These are phyloP conservation scores for Pristionchus maxplancki DNA, from an alignment of 2,888 invertebrate genomes.

Conservation along the genomic window DNA sequence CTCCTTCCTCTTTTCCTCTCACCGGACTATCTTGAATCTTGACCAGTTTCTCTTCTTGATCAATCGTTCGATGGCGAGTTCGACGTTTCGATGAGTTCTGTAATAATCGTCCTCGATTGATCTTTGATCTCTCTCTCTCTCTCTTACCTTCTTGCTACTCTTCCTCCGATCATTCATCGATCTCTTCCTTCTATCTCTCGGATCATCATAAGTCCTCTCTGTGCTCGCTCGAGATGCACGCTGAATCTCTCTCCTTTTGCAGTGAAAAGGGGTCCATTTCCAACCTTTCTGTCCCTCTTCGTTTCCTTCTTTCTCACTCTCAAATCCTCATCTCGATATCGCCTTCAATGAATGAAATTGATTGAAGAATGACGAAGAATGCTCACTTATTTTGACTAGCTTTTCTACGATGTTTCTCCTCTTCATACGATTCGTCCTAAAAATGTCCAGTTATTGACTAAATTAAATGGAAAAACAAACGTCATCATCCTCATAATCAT, in stretches of 20 bases:
- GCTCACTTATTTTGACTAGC: not conserved
- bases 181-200: not conserved
- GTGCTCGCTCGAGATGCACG: not conserved
- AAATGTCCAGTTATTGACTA: not conserved
- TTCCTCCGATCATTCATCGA: not conserved
- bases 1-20: not conserved
- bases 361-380: not conserved
- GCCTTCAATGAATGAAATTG: not conserved
- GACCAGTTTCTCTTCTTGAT: not conserved
- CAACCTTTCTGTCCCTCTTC: not conserved
- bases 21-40: not conserved
- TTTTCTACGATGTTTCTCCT: not conserved
- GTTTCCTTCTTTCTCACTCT: not conserved
- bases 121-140: not conserved
- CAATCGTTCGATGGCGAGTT: not conserved
- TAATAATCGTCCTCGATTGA: not conserved
- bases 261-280: too few relatives aligned
- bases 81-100: not conserved
- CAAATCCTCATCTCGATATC: not conserved
- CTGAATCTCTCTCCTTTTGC: not conserved
- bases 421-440: not conserved
- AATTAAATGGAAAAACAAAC: not conserved
- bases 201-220: not conserved
- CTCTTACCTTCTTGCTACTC: not conserved
- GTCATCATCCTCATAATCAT: slow-evolving; percentile 2